A percentile compares a stretch with the other conserved stretches of the same genome.
phyloP scores from a whole-genome alignment of 1,140 invertebrate genomes.

The Bombus balteatus region DNA sequence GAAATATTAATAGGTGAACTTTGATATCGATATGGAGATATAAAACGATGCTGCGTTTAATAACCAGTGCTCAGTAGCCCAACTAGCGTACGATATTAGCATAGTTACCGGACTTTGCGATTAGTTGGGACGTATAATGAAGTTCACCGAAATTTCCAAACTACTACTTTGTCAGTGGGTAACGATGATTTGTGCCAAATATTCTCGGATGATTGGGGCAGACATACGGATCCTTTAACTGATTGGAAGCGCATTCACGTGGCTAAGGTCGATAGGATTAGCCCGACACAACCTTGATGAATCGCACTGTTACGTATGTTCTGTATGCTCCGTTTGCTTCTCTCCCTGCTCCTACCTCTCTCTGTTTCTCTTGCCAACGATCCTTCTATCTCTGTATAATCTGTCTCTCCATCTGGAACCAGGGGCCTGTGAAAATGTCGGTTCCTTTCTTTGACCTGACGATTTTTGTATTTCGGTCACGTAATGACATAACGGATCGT shows the following conservation, averaged over 20 bases:
- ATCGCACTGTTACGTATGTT: slow-evolving; percentile 39
- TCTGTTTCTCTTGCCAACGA: background rate
- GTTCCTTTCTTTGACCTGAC: slow-evolving; percentile 46
- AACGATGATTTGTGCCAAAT: slow-evolving; percentile 40
- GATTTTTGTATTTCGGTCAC: slow-evolving; percentile 56
- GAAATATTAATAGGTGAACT: background rate
- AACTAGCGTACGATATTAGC: slow-evolving; percentile 21
- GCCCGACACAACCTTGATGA: slow-evolving; percentile 43
- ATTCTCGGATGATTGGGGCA: slow-evolving; percentile 26
- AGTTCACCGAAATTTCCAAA: slow-evolving; percentile 27
- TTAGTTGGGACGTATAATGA: slow-evolving; percentile 16
- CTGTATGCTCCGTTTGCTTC: slow-evolving; percentile 36
- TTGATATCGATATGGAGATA: background rate
- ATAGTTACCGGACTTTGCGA: slow-evolving; percentile 23
- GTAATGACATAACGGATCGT: slow-evolving; percentile 60
- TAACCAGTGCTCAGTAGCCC: background rate
- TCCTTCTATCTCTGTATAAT: slow-evolving; percentile 22
- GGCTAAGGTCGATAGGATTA: slow-evolving; percentile 39
- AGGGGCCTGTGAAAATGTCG: slow-evolving; percentile 3
- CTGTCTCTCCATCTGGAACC: slow-evolving; percentile 10
- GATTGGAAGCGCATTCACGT: slow-evolving; percentile 50
- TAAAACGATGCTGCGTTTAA: background rate
- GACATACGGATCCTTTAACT: slow-evolving; percentile 41
- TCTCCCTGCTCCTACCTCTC: too few species aligned
- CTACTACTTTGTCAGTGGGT: slow-evolving; percentile 34